phyloP scores from a whole-genome alignment of 92 coral and sea anemone genomes.

The Zoanthus sansibaricus region DNA sequence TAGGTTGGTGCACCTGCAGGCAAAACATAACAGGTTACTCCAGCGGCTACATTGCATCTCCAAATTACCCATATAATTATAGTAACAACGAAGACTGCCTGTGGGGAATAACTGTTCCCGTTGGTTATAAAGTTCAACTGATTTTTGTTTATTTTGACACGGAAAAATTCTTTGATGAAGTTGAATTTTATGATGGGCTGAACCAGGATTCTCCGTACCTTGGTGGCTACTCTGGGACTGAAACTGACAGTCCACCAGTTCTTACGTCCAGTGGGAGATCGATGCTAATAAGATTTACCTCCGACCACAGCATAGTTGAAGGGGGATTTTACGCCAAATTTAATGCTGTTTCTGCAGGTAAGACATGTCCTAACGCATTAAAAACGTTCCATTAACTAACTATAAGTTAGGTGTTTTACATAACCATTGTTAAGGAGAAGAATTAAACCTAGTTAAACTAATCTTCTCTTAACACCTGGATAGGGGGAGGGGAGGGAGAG shows the following conservation, averaged over 20 bases:
- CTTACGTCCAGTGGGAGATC: neutral
- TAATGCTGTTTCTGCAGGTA: neutral
- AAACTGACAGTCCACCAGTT: too few species aligned
- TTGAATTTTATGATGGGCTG: neutral
- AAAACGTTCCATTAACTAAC: too few species aligned
- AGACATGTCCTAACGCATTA: neutral
- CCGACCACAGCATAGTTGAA: neutral
- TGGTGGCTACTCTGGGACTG: neutral
- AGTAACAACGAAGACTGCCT: neutral
- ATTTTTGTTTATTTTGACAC: neutral
- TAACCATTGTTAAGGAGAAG: too few species aligned
- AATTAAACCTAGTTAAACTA: too few species aligned
- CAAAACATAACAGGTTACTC: neutral
- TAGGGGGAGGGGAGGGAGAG: too few species aligned
- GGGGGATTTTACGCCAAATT: neutral
- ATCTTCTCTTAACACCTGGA: too few species aligned
- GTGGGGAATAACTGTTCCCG: neutral
- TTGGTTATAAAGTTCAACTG: neutral
- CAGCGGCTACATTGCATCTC: neutral
- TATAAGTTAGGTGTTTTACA: too few species aligned
- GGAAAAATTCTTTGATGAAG: neutral
- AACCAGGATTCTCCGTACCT: neutral
- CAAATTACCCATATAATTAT: neutral
- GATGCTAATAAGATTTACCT: neutral
- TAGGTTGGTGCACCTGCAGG: neutral